Evolutionary conservation across 2,113 vertebrate genomes (phyloP), one percentile per base, ranked within the genome.

Genomic region (Hypomesus transpacificus): DNA sequence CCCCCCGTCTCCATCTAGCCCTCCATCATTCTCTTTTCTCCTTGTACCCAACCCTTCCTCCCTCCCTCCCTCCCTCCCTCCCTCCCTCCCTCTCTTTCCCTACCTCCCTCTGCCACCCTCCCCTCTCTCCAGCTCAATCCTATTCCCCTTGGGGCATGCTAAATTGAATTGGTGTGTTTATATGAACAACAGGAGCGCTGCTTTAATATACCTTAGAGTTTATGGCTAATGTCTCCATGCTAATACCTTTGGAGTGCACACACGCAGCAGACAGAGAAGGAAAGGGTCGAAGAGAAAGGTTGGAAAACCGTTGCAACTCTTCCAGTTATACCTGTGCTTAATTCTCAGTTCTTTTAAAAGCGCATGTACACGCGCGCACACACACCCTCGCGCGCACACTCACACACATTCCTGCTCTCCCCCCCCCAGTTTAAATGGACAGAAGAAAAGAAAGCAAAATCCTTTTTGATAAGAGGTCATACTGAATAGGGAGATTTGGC

Each of bases 181-280:
- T 87, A 94, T 93, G 92, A 95, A 95, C 92, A 94, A 94, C 89
- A 88, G 92, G 82, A 79, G 82, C 82, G 88, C 86, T 86, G 87
- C 87, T 91, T 91, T 95, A 95, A 96, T 94, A 92, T 95, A 95
- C 89, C 94, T 93, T 89, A 92, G 86, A 90, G 85, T 92, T 92
- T 87, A 86, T 94, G 92, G 84, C 80, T 91, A 92, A 92, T 89
- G 90, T 75, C 74, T 82, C 86, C 84, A 74, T 65, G 81, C 85
- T 91, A 90, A 92, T 75, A 84, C 84, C 77, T 59, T 72, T 82
- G 82, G 67, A 84, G 84, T 89, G 84, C 67, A 88, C 77, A 82
- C 81, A 84, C 90, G 84, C 81, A 71, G 63, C 20, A 21, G 63
- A 21, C 2, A 21, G 63, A 50, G 61, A 34, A 20, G 17, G 18